These are phyloP conservation scores for Gandaritis pyraliata DNA, from an alignment of 2,888 invertebrate genomes.

Conservation along the genomic window DNA sequence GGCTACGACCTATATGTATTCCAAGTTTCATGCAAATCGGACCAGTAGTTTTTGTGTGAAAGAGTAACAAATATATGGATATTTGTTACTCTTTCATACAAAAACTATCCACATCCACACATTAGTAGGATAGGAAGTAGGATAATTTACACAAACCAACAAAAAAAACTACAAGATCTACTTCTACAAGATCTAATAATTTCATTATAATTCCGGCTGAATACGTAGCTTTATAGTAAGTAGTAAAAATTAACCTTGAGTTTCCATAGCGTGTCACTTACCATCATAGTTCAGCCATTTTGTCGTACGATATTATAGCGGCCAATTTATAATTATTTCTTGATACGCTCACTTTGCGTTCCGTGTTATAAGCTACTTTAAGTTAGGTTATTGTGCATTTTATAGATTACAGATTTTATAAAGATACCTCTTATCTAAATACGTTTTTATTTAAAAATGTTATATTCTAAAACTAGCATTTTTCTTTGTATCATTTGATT, in stretches of 20 bases:
- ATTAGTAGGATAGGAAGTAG: no score
- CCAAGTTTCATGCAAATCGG: no score
- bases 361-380: conserved; percentile 31
- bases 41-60: no score
- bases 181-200: neutral
- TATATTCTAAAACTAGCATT: no score
- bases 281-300: conserved; percentile 70
- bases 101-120: no score
- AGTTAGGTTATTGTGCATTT: conserved; percentile 30
- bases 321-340: conserved; percentile 75
- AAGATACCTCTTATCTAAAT: no score
- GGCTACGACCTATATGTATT: no score
- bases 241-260: conserved; percentile 31
- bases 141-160: no score
- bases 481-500: no score
- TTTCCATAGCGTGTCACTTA: conserved; percentile 53
- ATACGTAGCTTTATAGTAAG: neutral
- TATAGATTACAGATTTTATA: conserved; percentile 5
- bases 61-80: no score
- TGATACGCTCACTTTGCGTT: conserved; percentile 41
- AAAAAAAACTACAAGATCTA: neutral
- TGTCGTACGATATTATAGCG: conserved; percentile 79
- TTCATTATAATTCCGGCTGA: neutral
- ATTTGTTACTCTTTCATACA: no score
- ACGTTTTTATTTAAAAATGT: no score